phyloP scores from a whole-genome alignment of 30 jellyfish, hydroid and myxozoan species.

The Pelagia noctiluca region DNA sequence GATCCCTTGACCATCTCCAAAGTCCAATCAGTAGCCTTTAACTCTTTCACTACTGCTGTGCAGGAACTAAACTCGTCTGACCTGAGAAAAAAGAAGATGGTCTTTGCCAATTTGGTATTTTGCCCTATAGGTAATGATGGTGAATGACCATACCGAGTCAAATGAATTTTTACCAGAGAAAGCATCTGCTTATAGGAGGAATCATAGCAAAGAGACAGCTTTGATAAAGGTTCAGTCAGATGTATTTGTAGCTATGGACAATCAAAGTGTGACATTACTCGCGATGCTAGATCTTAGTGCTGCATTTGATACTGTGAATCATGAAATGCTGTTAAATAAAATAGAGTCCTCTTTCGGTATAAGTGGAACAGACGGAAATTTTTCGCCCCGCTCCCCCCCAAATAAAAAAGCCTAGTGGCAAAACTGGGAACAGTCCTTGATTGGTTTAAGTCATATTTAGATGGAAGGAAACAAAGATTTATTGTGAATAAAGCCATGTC shows the following conservation, averaged over 20 bases:
- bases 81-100: too few relatives aligned
- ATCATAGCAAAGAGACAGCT: constrained; percentile 58
- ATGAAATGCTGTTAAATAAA: constrained; percentile 35
- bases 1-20: too few relatives aligned
- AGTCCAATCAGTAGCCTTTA: too few relatives aligned
- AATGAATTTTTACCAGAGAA: constrained; percentile 39
- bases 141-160: constrained; percentile 44
- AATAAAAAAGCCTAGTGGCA: too few relatives aligned
- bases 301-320: constrained; percentile 57
- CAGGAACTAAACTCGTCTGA: too few relatives aligned
- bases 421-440: too few relatives aligned
- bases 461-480: constrained; percentile 41
- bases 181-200: constrained; percentile 50
- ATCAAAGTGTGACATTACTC: constrained; percentile 51
- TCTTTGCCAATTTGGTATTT: too few relatives aligned
- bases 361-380: too few relatives aligned
- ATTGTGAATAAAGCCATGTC: constrained; percentile 22
- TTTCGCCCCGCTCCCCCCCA: too few relatives aligned
- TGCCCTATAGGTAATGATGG: too few relatives aligned
- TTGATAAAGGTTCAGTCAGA: constrained; percentile 35
- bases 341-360: constrained; percentile 35
- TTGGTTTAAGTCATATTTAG: constrained; percentile 52
- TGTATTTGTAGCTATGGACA: constrained; percentile 51
- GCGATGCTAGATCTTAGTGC: constrained; percentile 54
- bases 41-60: too few relatives aligned